phyloP scores from a whole-genome alignment of 2,797 vertebrate species.

The Rhabdophis nuchalis region DNA sequence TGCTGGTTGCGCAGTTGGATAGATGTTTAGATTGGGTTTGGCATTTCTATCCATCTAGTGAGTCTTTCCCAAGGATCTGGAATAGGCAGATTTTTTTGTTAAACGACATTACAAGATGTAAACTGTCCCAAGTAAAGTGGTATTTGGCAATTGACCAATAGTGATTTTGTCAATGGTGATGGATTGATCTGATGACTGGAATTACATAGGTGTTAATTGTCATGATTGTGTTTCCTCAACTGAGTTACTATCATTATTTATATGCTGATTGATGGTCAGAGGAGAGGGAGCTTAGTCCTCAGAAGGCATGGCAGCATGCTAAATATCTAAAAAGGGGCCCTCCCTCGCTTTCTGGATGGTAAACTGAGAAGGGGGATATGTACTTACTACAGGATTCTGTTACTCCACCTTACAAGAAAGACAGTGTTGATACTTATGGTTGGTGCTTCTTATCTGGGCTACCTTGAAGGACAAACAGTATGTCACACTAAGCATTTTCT shows the following conservation, averaged over 20 bases:
- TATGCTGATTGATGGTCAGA: background rate
- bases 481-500: background rate
- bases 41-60: background rate
- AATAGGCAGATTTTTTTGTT: background rate
- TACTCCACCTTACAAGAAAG: background rate
- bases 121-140: background rate
- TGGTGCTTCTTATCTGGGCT: background rate
- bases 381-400: background rate
- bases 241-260: background rate
- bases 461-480: background rate
- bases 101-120: background rate
- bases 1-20: background rate
- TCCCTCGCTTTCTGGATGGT: background rate
- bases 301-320: background rate
- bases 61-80: background rate
- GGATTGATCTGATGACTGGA: background rate
- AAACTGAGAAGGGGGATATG: background rate
- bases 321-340: background rate
- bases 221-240: background rate
- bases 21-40: background rate
- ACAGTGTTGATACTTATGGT: background rate
- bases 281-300: background rate
- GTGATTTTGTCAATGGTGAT: background rate
- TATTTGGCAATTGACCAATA: background rate
- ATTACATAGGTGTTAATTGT: background rate